Conservation (phyloP, 1,140 invertebrate genomes). For the Drosophila fuyamai region DNA sequence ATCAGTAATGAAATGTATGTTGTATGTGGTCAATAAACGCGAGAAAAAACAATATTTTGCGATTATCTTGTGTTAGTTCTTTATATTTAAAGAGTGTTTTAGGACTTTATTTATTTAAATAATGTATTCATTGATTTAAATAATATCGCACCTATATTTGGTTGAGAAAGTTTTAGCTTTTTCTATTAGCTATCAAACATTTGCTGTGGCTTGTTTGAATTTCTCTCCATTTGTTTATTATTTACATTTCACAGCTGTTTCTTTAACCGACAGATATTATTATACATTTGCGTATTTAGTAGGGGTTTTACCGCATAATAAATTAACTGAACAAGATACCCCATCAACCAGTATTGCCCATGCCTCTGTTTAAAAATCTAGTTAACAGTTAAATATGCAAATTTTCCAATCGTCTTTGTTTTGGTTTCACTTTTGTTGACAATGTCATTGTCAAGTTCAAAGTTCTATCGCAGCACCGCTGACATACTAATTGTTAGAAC, state of each 20-base stretch:
- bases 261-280: background rate
- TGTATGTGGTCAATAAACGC: slow-evolving; percentile 56
- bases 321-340: background rate
- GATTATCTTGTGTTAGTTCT: slow-evolving; percentile 14
- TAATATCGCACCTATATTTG: background rate
- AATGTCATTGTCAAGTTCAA: slow-evolving; percentile 71
- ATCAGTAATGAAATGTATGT: slow-evolving; percentile 23
- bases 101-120: background rate
- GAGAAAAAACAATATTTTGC: background rate
- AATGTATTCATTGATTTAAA: background rate
- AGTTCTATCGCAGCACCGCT: slow-evolving; percentile 32
- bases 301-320: background rate
- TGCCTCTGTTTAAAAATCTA: slow-evolving; percentile 2
- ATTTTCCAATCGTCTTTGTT: slow-evolving; percentile 40
- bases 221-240: background rate
- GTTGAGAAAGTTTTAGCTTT: background rate
- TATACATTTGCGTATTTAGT: background rate
- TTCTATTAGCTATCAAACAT: background rate
- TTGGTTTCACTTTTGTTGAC: slow-evolving; percentile 30
- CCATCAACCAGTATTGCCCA: background rate
- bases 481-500: slow-evolving; percentile 51
- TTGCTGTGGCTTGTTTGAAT: background rate
- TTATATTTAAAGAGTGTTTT: background rate
- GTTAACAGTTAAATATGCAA: slow-evolving; percentile 38
- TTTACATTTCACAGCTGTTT: slow-evolving; percentile 25